These are phyloP conservation scores for Chelon auratus DNA, from an alignment of 2,797 vertebrate genomes.

Conservation along the genomic window DNA sequence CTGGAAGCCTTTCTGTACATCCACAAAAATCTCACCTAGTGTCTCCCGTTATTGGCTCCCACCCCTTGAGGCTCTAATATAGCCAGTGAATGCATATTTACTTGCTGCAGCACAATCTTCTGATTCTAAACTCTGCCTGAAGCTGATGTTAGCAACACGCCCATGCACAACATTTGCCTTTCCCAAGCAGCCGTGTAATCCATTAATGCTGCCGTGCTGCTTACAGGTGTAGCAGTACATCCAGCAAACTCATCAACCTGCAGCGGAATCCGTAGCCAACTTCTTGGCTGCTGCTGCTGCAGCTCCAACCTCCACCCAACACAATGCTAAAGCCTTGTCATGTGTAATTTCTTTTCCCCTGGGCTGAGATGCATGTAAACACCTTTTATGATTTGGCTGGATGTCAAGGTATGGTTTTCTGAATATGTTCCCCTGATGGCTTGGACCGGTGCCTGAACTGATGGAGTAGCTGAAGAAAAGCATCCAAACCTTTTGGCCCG, in stretches of 20 bases:
- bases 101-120: constrained; percentile 18
- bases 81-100: neutral
- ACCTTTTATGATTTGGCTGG: constrained; percentile 73
- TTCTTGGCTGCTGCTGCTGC: constrained; percentile 15
- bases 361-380: constrained; percentile 73
- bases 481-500: constrained; percentile 65
- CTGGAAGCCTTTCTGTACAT: neutral
- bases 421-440: constrained; percentile 63
- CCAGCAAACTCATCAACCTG: constrained; percentile 52
- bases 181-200: constrained; percentile 61
- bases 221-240: constrained; percentile 52
- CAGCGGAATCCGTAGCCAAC: constrained; percentile 33
- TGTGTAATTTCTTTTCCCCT: constrained; percentile 68
- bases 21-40: neutral
- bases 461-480: constrained; percentile 70
- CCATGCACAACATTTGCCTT: constrained; percentile 69
- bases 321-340: constrained; percentile 68
- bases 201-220: constrained; percentile 42
- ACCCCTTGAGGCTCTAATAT: too few relatives aligned
- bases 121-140: constrained; percentile 41
- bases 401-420: constrained; percentile 62
- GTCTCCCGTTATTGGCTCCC: neutral
- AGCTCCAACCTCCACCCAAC: constrained; percentile 24
- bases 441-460: constrained; percentile 67
- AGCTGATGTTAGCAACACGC: constrained; percentile 46